phyloP scores from a whole-genome alignment of 2,113 vertebrate genomes.

The Jacana jacana region DNA sequence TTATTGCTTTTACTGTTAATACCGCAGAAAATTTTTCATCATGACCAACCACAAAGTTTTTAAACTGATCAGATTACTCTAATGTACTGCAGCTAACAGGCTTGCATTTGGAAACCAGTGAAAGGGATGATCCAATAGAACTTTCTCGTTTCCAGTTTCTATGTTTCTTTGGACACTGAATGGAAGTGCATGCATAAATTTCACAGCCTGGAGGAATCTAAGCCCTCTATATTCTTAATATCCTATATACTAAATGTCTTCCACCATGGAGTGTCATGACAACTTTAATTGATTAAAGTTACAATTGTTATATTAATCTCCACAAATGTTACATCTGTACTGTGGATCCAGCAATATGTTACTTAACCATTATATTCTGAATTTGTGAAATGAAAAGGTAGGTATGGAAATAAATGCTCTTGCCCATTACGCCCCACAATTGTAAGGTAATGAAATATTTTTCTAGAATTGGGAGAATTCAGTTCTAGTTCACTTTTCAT shows the following conservation, averaged over 20 bases:
- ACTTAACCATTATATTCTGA: not conserved
- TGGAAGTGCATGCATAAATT: not conserved
- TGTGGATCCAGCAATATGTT: not conserved
- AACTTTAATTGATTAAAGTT: not conserved
- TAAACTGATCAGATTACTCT: not conserved
- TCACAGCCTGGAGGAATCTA: not conserved
- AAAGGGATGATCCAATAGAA: not conserved
- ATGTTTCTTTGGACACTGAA: not conserved
- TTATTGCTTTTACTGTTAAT: constrained; percentile 31
- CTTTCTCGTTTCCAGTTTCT: not conserved
- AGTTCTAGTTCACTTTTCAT: not conserved
- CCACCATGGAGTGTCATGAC: not conserved
- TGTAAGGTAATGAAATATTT: not conserved
- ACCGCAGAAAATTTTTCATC: not conserved
- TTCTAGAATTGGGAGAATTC: not conserved
- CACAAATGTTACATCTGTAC: not conserved
- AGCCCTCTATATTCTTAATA: not conserved
- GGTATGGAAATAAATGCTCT: not conserved
- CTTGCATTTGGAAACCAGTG: not conserved
- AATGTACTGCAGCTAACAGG: not conserved
- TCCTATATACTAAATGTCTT: not conserved
- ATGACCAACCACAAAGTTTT: not conserved
- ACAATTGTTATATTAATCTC: not conserved
- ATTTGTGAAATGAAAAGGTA: not conserved
- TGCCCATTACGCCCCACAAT: not conserved